Evolutionary conservation across 2,797 vertebrate species (phyloP).

Genomic region (Astyanax mexicanus): DNA sequence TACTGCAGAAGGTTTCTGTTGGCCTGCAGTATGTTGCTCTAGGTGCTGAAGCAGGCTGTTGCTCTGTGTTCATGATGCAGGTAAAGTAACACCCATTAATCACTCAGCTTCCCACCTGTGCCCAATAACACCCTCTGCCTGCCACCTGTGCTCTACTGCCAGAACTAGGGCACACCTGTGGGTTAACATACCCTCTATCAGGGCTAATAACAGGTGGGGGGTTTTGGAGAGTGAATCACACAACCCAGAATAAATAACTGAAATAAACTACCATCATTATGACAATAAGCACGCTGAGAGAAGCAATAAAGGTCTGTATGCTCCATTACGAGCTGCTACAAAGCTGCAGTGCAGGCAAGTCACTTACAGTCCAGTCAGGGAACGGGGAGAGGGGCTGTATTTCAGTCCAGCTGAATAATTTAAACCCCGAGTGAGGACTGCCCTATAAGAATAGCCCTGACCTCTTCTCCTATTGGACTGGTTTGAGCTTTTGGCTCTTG

Average conservation of each 20-base stretch:
- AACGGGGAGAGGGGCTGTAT: too few relatives aligned
- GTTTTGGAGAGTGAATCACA: neutral
- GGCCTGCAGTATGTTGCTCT: neutral
- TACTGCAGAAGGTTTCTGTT: neutral
- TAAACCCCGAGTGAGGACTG: too few relatives aligned
- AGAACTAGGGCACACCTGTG: constrained; percentile 80
- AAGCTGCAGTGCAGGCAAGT: neutral
- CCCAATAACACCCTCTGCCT: constrained; percentile 5
- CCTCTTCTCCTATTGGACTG: too few relatives aligned
- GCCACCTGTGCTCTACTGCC: constrained; percentile 73
- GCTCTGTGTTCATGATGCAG: constrained; percentile 72
- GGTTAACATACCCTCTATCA: constrained; percentile 75
- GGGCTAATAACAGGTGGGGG: constrained; percentile 61
- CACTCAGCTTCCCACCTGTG: constrained; percentile 59
- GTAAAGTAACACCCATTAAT: constrained; percentile 77
- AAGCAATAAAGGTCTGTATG: neutral
- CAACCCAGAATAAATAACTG: constrained; percentile 18
- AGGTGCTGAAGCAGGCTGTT: constrained; percentile 37
- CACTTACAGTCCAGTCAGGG: too few relatives aligned
- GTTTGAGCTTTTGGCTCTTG: too few relatives aligned
- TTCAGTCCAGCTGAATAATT: too few relatives aligned
- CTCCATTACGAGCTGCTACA: neutral
- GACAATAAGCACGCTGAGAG: constrained; percentile 23
- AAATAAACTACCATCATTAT: constrained; percentile 25
- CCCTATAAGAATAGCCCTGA: too few relatives aligned